Evolutionary conservation across 2,888 invertebrate species (phyloP).

Genomic region (Eumerus sabulonum): DNA sequence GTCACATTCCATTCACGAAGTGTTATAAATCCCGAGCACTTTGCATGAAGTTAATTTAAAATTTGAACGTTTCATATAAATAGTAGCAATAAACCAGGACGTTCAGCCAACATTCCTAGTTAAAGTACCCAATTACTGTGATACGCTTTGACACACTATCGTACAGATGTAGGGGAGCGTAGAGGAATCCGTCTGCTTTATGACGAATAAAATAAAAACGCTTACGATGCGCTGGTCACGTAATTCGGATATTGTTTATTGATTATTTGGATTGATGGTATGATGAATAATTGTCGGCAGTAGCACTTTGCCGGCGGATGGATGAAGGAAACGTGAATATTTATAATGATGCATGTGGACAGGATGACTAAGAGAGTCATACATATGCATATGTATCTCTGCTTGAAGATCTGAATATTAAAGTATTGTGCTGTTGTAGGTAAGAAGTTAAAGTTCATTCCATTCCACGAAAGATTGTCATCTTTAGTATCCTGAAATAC

Average conservation of each 20-base stretch:
- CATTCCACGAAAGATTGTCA: background rate
- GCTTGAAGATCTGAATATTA: no score
- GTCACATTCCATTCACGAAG: no score
- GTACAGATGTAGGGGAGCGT: no score
- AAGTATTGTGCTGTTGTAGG: no score
- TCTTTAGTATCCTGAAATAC: background rate
- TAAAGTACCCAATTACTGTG: no score
- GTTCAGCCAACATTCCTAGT: no score
- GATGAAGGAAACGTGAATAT: background rate
- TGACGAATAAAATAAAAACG: slow-evolving; percentile 53
- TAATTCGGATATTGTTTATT: slow-evolving; percentile 51
- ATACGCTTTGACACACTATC: background rate
- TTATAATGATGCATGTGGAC: no score
- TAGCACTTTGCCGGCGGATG: no score
- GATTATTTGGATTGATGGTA: slow-evolving; percentile 30
- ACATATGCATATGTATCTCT: no score
- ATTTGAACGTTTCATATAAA: background rate
- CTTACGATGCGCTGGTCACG: slow-evolving; percentile 58
- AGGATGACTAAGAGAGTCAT: no score
- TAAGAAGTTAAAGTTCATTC: background rate
- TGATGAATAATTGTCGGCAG: slow-evolving; percentile 35
- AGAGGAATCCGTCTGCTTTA: background rate
- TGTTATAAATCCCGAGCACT: background rate
- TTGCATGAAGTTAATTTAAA: background rate
- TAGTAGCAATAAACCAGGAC: no score